These are phyloP conservation scores for Arion vulgaris DNA, from an alignment of 1,140 invertebrate genomes.

Conservation along the genomic window DNA sequence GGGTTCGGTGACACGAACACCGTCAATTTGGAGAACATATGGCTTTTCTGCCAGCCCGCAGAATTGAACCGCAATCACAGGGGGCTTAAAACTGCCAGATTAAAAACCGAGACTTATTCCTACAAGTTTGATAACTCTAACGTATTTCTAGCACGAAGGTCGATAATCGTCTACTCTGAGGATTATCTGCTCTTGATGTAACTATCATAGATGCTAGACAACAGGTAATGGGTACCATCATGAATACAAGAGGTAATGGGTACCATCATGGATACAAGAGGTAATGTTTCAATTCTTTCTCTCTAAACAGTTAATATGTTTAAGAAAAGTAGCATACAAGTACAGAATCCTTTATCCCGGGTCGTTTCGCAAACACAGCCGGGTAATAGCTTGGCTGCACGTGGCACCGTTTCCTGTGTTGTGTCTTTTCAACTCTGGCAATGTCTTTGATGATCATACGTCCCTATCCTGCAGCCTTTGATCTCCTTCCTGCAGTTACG, in stretches of 20 bases:
- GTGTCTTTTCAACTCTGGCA: background rate
- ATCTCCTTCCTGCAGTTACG: background rate
- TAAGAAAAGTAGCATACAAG: background rate
- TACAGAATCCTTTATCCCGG: background rate
- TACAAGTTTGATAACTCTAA: too few relatives aligned
- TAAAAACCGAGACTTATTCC: too few relatives aligned
- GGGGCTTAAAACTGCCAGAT: too few relatives aligned
- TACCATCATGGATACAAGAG: background rate
- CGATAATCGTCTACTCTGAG: too few relatives aligned
- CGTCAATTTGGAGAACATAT: too few relatives aligned
- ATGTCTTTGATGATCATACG: conserved; percentile 6
- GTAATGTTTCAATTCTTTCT: background rate
- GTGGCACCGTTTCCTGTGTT: background rate
- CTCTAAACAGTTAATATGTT: background rate
- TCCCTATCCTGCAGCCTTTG: conserved; percentile 1
- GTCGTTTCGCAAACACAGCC: background rate
- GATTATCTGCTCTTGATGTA: background rate
- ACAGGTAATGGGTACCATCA: background rate
- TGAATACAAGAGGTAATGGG: background rate
- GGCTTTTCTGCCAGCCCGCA: too few relatives aligned
- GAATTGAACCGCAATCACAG: too few relatives aligned
- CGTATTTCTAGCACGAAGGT: too few relatives aligned
- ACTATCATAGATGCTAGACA: background rate
- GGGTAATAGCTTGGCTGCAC: background rate
- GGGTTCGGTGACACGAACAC: too few relatives aligned